phyloP scores from a whole-genome alignment of 2,113 vertebrate genomes.

The Dascyllus trimaculatus region DNA sequence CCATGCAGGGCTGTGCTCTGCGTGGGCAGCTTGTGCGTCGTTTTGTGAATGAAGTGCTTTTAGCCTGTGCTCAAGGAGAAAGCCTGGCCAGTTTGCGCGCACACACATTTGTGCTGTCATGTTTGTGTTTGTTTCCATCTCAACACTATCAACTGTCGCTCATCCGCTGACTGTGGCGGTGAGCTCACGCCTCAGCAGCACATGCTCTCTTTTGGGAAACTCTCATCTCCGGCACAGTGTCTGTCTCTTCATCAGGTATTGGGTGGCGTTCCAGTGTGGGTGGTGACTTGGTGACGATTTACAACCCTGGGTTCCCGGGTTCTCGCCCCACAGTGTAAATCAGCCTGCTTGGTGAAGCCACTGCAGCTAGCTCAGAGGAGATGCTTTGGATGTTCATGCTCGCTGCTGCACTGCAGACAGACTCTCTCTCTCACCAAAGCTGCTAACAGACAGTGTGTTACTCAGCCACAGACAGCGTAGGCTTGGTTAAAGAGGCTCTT shows the following conservation, averaged over 20 bases:
- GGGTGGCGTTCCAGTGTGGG: constrained; percentile 48
- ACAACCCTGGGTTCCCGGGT: constrained; percentile 48
- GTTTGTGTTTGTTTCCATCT: constrained; percentile 28
- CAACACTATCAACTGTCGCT: constrained; percentile 7
- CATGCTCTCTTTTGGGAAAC: constrained; percentile 63
- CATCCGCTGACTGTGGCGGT: constrained; percentile 13
- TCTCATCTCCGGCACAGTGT: constrained; percentile 33
- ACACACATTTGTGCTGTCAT: not conserved
- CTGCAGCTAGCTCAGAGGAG: constrained; percentile 60
- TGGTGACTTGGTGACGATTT: constrained; percentile 64
- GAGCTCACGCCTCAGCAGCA: constrained; percentile 27
- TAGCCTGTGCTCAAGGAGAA: constrained; percentile 13
- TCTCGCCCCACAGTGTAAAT: constrained; percentile 46
- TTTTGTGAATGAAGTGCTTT: constrained; percentile 68
- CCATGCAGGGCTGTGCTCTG: constrained; percentile 40
- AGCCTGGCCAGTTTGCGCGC: not conserved
- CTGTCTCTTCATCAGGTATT: constrained; percentile 37
- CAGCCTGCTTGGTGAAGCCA: constrained; percentile 38
- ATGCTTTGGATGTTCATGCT: constrained; percentile 65
- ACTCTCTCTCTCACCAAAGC: constrained; percentile 51
- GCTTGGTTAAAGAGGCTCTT: constrained; percentile 57
- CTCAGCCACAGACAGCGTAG: constrained; percentile 63
- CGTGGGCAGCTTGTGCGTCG: constrained; percentile 47
- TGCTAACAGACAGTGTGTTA: constrained; percentile 35
- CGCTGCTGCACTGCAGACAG: constrained; percentile 80